Base-by-base conservation (phyloP, 1,140 invertebrate species). In the Araneus ventricosus region DNA sequence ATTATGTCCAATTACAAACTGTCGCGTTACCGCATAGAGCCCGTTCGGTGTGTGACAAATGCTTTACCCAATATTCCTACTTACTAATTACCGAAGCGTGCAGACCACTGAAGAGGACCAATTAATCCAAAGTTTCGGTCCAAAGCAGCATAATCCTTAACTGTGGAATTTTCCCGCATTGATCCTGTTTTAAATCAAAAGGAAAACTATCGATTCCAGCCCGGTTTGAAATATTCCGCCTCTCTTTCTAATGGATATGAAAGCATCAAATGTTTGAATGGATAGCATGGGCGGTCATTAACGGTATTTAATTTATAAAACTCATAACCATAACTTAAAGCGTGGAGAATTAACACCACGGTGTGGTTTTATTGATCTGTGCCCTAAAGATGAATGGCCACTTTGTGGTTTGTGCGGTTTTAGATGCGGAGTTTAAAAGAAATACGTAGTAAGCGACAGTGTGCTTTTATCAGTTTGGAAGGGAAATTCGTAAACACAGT, bases 281-380 rank as follows among this genome's bases (percentile, higher is more conserved):
- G 45, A 84, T 84, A 84, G 80, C 80, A 22, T 41, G 10, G 39
- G 41, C 14, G 41, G 39, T 84, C 80, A 84, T 52, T 84, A 52
- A 84, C 14, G 80, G 39, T 84, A 84, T 52, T 45, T 84, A 84
- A 84, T 84, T 84, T 84, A 84, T 84, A 84, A 84, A 84, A 84
- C 80, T 84, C 39, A 52, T 52, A 84, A 45, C 80, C 37, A 84
- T 84, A 84, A 45, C 80, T 84, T 84, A 34, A 75, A 75, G 70
- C 30, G 70, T 75, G 80, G 39, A 2, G 80, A 84, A 84, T 52
- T 30, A 84, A 84, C 80, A 24, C n/a, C 80, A 22, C 30, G 80
- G 39, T 84, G 24, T 14, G 39, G 45, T 27, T 45, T 45, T 84
- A 45, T 84, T 52, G 80, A 84, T 84, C 27, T 52, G n/a, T 84